Percentiles rank a stretch among this genome's conserved stretches.
Evolutionary conservation across 2,888 invertebrate species (phyloP).

Genomic region (Ethmia dodecea): DNA sequence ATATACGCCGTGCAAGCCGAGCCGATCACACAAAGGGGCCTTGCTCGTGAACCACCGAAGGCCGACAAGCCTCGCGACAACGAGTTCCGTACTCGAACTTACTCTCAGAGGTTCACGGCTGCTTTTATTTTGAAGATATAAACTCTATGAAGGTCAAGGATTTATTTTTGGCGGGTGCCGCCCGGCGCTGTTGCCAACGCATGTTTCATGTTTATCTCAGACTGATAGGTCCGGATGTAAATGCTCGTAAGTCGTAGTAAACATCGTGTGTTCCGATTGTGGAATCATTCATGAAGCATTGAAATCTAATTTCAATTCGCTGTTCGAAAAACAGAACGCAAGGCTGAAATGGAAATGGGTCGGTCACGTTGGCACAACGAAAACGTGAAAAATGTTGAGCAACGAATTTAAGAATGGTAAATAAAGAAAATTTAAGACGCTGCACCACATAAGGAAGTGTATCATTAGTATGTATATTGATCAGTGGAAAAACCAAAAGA

Average conservation of each 20-base stretch:
- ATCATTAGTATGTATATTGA: no score
- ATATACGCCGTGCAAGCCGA: slow-evolving; percentile 20
- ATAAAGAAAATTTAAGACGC: no score
- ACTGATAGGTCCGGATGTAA: slow-evolving; percentile 29
- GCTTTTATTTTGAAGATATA: slow-evolving; percentile 67
- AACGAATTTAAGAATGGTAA: no score
- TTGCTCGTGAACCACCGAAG: slow-evolving; percentile 73
- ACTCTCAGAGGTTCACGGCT: slow-evolving; percentile 64
- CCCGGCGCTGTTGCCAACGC: slow-evolving; percentile 46
- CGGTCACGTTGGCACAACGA: no score
- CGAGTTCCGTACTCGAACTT: slow-evolving; percentile 37
- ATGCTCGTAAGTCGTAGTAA: slow-evolving; percentile 30
- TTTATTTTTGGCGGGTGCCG: slow-evolving; percentile 65
- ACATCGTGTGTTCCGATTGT: slow-evolving; percentile 27
- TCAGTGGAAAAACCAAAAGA: no score
- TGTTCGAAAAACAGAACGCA: no score
- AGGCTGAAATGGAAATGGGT: no score
- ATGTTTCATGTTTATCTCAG: slow-evolving; percentile 38
- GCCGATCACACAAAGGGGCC: slow-evolving; percentile 54
- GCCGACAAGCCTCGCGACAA: slow-evolving; percentile 35
- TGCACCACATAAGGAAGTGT: no score
- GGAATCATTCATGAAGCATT: slow-evolving; percentile 26
- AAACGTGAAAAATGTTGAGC: no score
- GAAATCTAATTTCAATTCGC: no score
- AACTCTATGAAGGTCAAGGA: slow-evolving; percentile 70